Percentiles rank a stretch among this genome's conserved stretches.
Conservation (phyloP, 2,113 vertebrate genomes). For the Panthera leo region DNA sequence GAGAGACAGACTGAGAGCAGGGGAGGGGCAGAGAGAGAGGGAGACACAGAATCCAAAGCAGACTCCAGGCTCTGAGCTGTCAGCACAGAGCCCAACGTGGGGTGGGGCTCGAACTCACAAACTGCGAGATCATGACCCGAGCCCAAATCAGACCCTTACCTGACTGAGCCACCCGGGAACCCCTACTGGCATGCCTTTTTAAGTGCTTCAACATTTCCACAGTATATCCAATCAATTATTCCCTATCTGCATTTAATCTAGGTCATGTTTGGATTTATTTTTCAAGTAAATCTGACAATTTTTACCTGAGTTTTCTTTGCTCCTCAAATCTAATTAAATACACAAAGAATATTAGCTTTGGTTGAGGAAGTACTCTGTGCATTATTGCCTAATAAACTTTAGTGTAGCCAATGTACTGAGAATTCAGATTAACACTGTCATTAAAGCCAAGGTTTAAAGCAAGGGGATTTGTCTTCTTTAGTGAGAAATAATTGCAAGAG, state of each 20-base stretch:
- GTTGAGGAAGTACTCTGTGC: conserved; percentile 23
- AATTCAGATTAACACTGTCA: conserved; percentile 24
- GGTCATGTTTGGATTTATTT: conserved; percentile 25
- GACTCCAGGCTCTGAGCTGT: no score
- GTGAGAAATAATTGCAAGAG: conserved; percentile 12
- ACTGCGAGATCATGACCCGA: no score
- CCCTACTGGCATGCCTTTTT: not conserved
- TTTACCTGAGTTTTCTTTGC: not conserved
- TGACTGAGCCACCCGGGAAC: no score
- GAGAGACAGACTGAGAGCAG: no score
- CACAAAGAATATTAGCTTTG: not conserved
- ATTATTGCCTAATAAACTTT: conserved; percentile 48
- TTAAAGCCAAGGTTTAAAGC: conserved; percentile 30
- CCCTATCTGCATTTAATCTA: not conserved
- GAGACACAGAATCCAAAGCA: no score
- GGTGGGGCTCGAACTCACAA: no score
- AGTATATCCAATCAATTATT: not conserved
- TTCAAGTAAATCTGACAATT: conserved; percentile 13
- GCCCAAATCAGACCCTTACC: no score
- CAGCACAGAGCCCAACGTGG: no score
- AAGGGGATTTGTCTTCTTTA: not conserved
- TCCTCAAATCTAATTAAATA: conserved; percentile 55
- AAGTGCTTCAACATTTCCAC: not conserved
- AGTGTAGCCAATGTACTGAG: conserved; percentile 20
- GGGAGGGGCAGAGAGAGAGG: no score